Conservation (phyloP, 2,888 invertebrate genomes). For the Scaptomyza flava region DNA sequence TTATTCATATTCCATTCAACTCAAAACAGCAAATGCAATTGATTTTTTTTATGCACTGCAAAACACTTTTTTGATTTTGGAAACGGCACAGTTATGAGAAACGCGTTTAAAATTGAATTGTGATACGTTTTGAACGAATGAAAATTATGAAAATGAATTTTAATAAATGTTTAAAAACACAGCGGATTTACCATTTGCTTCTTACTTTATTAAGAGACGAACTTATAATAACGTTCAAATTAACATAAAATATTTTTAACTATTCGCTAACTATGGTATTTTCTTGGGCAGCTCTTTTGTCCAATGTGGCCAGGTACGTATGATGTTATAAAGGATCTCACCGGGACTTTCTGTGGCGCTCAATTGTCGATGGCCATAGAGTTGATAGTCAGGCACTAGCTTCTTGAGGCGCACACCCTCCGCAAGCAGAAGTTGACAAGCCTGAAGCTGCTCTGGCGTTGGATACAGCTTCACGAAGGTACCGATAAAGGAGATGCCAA, state of each 20-base stretch:
- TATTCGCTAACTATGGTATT: slow-evolving; percentile 2
- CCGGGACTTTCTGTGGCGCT: slow-evolving; percentile 90
- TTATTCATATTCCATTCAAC: slow-evolving; percentile 78
- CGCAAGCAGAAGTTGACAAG: slow-evolving; percentile 87
- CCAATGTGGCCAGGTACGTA: slow-evolving; percentile 89
- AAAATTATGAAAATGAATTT: not conserved
- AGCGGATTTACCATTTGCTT: not conserved
- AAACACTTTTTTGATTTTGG: slow-evolving; percentile 37
- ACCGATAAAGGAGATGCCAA: slow-evolving; percentile 91
- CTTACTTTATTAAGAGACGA: slow-evolving; percentile 28
- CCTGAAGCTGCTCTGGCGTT: slow-evolving; percentile 86
- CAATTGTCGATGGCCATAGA: slow-evolving; percentile 89
- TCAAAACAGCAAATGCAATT: slow-evolving; percentile 57
- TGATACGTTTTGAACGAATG: slow-evolving; percentile 17
- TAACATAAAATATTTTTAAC: slow-evolving; percentile 1
- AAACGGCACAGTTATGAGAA: slow-evolving; percentile 33
- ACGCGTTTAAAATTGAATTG: slow-evolving; percentile 23
- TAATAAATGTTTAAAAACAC: not conserved
- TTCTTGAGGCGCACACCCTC: slow-evolving; percentile 87
- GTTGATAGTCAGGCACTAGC: slow-evolving; percentile 87
- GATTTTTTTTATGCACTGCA: slow-evolving; percentile 33
- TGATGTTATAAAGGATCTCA: slow-evolving; percentile 86
- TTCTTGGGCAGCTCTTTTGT: slow-evolving; percentile 29
- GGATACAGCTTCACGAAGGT: slow-evolving; percentile 87
- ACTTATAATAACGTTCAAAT: slow-evolving; percentile 19